Evolutionary conservation across 2,113 vertebrate genomes (phyloP).

Genomic region (Condylura cristata): DNA sequence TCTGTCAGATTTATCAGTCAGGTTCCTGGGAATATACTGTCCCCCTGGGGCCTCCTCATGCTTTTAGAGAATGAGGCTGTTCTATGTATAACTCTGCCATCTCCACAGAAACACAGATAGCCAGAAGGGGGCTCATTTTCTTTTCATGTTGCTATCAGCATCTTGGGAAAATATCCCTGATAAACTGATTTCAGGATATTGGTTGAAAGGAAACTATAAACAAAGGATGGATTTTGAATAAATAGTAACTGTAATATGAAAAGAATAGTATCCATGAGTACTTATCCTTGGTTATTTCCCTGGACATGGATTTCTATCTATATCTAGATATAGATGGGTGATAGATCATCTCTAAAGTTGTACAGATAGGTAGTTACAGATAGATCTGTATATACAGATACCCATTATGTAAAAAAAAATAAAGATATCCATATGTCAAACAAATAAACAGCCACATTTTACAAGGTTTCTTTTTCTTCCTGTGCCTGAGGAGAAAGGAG

Average conservation of each 20-base stretch:
- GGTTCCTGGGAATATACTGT: background rate
- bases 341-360: too few species aligned
- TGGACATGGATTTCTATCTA: too few species aligned
- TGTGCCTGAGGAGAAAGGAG: constrained; percentile 61
- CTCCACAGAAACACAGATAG: background rate
- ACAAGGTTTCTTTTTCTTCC: background rate
- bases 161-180: constrained; percentile 63
- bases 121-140: background rate
- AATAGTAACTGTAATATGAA: background rate
- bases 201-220: background rate
- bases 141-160: background rate
- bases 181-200: constrained; percentile 63
- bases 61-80: background rate
- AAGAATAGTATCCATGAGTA: background rate
- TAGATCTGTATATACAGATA: background rate
- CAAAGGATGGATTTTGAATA: background rate
- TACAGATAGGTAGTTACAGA: too few species aligned
- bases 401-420: constrained; percentile 55
- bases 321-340: too few species aligned
- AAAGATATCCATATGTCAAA: too few species aligned
- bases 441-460: constrained; percentile 67
- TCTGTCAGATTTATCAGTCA: background rate
- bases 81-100: background rate
- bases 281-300: background rate
- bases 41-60: background rate